A percentile compares a stretch with the other conserved stretches of the same genome.
These are phyloP conservation scores for Argyra leucocephala DNA, from an alignment of 2,888 invertebrate species.

Conservation along the genomic window DNA sequence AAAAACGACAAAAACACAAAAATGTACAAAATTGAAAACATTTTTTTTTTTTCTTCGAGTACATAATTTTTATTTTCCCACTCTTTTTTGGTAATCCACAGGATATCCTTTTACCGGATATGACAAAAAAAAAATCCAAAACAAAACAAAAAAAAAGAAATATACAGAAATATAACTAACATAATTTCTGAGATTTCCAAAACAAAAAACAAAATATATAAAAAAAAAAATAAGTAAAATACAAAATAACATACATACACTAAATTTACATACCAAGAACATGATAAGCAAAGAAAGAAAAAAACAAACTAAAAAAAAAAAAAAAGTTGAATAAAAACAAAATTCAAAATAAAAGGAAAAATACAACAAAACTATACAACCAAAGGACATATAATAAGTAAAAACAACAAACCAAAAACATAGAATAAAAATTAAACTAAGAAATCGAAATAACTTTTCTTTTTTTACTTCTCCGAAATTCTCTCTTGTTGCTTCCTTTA, in stretches of 20 bases:
- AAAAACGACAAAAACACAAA: too few species aligned
- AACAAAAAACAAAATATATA: neutral
- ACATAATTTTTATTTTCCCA: neutral
- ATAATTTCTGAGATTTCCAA: neutral
- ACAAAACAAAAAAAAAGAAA: neutral
- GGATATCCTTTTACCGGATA: conserved; percentile 6
- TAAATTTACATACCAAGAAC: neutral
- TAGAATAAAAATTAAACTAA: neutral
- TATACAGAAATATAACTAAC: neutral
- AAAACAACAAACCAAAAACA: neutral
- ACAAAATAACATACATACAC: too few species aligned
- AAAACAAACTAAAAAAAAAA: neutral
- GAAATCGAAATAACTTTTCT: neutral
- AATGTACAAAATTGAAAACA: too few species aligned
- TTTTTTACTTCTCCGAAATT: neutral
- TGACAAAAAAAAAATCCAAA: neutral
- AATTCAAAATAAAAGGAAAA: neutral
- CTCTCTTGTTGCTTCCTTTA: neutral
- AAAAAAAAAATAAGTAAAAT: neutral
- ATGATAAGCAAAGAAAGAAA: neutral
- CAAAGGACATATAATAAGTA: neutral
- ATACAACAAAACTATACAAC: neutral
- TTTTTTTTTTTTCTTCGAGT: too few species aligned
- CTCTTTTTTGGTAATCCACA: neutral
- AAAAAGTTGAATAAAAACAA: neutral